Base-by-base conservation (phyloP, 2,888 invertebrate genomes). In the Cartodere bifasciata region DNA sequence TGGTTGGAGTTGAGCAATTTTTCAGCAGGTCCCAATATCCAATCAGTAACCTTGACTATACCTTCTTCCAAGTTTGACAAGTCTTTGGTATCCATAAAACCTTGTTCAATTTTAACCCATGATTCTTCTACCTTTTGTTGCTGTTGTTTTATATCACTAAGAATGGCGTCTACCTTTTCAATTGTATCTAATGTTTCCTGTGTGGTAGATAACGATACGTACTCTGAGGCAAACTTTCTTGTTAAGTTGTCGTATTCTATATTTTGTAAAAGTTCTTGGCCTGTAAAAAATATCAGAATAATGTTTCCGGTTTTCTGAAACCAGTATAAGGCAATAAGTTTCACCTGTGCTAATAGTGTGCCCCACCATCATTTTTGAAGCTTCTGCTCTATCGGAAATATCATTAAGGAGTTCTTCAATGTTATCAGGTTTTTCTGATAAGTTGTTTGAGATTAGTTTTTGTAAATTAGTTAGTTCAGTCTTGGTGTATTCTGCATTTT, bases 1-100 rank as follows among this genome's bases (percentile, higher is more conserved):
- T 68, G 69, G 46, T 78, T 72, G 1, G 75, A 69, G 42, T 75
- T 74, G 28, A 84, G 61, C 58, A 82, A 67, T 43, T 70, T 71
- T 55, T 84, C 83, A 2, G 80, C 85, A 28, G 77, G 75, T 17
- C 77, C 79, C 29, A 81, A 55, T 34, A 84, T 77, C 83, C 83
- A 84, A 48, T 78, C 76, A 12, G 76, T 76, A 17, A 84, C 80
- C 55, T 72, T 66, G n/a, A 68, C 65, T 37, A 77, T 70, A 17
- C 75, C 75, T 45, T 71, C 69, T 44, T 75, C 73, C 21, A 78
- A 55, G 17, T 64, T 59, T 33, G 62, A 60, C 38, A 75, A 63
- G 48, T 75, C 72, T 55, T 72, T 70, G 38, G 70, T 68, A 45
- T 68, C 67, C 28, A 68, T 63, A 33, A 74, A 60, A 40, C 64